These are phyloP conservation scores for Gallirallus australis DNA, from an alignment of 2,797 vertebrate genomes.

Conservation along the genomic window DNA sequence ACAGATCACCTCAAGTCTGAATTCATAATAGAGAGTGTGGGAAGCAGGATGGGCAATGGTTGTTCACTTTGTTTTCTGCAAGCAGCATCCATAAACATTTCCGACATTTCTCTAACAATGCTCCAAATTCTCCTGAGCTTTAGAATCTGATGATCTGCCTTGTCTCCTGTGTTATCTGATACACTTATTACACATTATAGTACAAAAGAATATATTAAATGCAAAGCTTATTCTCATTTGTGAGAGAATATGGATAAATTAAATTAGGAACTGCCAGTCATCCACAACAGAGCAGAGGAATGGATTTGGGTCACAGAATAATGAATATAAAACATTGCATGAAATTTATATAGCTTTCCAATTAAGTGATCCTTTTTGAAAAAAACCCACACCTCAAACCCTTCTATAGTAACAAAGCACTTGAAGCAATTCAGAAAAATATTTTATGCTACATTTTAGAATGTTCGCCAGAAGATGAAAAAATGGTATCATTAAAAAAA, in stretches of 20 bases:
- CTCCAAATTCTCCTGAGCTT: neutral
- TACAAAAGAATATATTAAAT: constrained; percentile 2
- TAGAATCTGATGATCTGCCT: neutral
- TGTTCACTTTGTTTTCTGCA: neutral
- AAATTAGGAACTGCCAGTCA: constrained; percentile 39
- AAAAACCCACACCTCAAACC: neutral
- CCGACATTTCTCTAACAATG: neutral
- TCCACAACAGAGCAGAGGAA: neutral
- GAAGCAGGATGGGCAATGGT: neutral
- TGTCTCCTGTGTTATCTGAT: neutral
- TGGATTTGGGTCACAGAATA: constrained; percentile 48
- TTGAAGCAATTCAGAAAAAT: neutral
- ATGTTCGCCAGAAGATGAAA: neutral
- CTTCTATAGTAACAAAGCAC: neutral
- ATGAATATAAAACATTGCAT: constrained; percentile 30
- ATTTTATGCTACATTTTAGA: neutral
- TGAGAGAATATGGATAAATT: constrained; percentile 12
- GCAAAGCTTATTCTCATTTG: neutral
- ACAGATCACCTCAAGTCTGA: neutral
- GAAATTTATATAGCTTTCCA: constrained; percentile 2
- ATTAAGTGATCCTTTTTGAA: neutral
- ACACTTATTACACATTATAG: neutral
- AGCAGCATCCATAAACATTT: neutral
- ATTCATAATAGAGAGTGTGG: neutral
- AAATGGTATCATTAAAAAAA: neutral